phyloP scores from a whole-genome alignment of 2,888 invertebrate genomes.

The Noctua fimbriata region DNA sequence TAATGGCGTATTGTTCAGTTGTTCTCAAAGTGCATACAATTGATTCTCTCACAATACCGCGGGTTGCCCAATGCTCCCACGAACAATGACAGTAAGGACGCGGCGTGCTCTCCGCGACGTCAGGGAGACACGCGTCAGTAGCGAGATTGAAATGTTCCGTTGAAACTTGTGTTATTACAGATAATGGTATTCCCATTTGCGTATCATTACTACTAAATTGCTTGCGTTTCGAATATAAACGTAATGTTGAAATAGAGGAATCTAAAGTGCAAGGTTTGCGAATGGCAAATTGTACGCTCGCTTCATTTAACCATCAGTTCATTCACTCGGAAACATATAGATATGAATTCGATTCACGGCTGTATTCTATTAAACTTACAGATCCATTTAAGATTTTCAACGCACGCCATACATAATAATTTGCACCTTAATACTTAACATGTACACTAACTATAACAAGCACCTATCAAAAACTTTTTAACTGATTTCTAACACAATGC shows the following conservation, averaged over 20 bases:
- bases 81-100: constrained; percentile 21
- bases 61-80: constrained; percentile 56
- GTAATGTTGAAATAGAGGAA: constrained; percentile 34
- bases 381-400: neutral
- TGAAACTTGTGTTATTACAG: constrained; percentile 22
- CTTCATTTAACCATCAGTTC: neutral
- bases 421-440: neutral
- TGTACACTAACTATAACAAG: neutral
- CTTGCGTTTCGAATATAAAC: constrained; percentile 23
- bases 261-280: constrained; percentile 23
- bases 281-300: constrained; percentile 1
- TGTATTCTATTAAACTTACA: neutral
- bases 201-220: constrained; percentile 41
- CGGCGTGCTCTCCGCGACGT: constrained; percentile 20
- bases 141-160: constrained; percentile 27
- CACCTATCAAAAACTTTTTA: neutral
- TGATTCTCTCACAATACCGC: constrained; percentile 35
- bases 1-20: constrained; percentile 53
- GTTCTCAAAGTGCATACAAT: constrained; percentile 60
- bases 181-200: constrained; percentile 28
- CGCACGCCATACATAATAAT: neutral
- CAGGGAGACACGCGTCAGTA: neutral
- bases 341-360: neutral
- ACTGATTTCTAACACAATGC: constrained; percentile 2
- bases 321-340: neutral